Base-by-base conservation (phyloP, 2,113 vertebrate genomes). In the Scomber japonicus region DNA sequence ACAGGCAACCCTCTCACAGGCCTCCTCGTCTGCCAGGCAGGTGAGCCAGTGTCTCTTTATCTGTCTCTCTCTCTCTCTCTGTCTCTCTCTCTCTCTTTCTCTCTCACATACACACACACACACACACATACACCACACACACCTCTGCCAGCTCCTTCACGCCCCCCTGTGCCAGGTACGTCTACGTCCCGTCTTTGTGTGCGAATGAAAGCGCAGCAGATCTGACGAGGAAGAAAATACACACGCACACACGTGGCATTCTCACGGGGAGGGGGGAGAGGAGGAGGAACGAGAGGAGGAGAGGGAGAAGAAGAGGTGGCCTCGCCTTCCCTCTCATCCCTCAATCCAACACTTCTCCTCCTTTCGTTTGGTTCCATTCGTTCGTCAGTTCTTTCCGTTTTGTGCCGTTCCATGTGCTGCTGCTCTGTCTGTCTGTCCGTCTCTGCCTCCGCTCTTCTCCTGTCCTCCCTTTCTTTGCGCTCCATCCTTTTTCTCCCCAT, bases 301-400 rank as follows among this genome's bases (percentile, higher is more conserved):
- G 73, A 85, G 84, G 82, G 82, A 86, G 88, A 86, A 84, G 85
- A 89, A 82, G 84, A 83, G 89, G 83, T 75, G 80, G 89, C 81
- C 82, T 90, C 71, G 78, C 86, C 83, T 86, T 90, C 81, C 85
- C 90, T 92, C 88, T 93, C 88, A 92, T 93, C 91, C 79, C 83
- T 63, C 89, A 78, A 71, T 91, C 92, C 92, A 93, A 90, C 91
- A 83, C 88, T 89, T 90, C 91, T 91, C 86, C 93, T 94, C 93
- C 93, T 94, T 93, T 94, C 70, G 87, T 94, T 92, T 49, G 89
- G 78, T 93, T 93, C 93, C 93, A 92, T 66, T 89, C 87, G 75
- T 82, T 50, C 60, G 56, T 92, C 91, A 92, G 91, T 91, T 90
- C 90, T 93, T 91, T 91, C 84, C 11, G 78, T 92, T 92, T 91